Percentiles rank a stretch among this genome's conserved stretches.
Evolutionary conservation across 2,888 invertebrate genomes (phyloP).

Genomic region (Vannuccia rotundouncinata): DNA sequence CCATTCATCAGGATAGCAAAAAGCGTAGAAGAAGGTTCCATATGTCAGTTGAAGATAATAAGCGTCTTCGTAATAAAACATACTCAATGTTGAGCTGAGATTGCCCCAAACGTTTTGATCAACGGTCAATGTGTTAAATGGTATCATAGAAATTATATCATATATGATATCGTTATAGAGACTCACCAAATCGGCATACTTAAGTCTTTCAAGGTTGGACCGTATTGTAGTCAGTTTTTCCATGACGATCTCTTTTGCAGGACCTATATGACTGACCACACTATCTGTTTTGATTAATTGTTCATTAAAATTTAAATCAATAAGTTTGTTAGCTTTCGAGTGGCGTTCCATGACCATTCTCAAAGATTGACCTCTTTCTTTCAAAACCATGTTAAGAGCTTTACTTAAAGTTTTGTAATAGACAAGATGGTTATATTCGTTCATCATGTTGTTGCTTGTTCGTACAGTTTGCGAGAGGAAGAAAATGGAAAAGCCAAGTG

Average conservation of each 20-base stretch:
- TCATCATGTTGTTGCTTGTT: not conserved
- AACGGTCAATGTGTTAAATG: not conserved
- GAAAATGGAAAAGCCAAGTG: not conserved
- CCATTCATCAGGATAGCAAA: not conserved
- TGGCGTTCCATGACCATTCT: not conserved
- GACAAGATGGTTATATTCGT: not conserved
- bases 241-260: not conserved
- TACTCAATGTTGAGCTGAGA: not conserved
- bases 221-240: not conserved
- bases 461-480: not conserved
- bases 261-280: not conserved
- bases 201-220: not conserved
- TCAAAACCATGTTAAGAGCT: not conserved
- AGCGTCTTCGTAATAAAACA: not conserved
- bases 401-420: not conserved
- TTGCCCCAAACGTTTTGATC: not conserved
- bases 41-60: not conserved
- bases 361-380: not conserved
- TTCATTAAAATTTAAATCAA: not conserved
- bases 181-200: not conserved
- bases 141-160: not conserved
- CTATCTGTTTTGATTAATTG: not conserved
- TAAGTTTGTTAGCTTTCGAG: not conserved
- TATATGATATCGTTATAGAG: too few species aligned
- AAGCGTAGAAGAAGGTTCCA: not conserved